Evolutionary conservation across 1,140 invertebrate genomes (phyloP), one percentile per base, ranked within the genome.

Genomic region (Liolophura sinensis): DNA sequence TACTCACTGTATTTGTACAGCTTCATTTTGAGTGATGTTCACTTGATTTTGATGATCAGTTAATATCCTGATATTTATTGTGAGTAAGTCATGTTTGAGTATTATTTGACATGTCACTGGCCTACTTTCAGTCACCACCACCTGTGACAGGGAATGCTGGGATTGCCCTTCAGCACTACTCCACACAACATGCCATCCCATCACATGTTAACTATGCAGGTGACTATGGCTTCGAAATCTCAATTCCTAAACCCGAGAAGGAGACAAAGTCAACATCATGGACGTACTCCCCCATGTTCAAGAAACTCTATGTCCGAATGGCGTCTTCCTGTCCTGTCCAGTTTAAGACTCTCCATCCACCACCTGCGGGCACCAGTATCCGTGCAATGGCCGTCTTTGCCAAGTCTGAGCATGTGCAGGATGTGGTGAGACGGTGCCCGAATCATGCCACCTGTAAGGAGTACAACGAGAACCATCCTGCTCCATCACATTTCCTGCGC

Each of bases 301-400:
- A 84, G 5, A 88, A 88, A 73, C 76, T 88, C 0, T 89, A 85
- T 60, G 87, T 88, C 0, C 80, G 86, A 20, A 87, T 88, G 73
- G 84, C 86, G 24, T 81, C 85, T 52, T 79, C 83, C 1, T 65
- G 88, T 11, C 84, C 87, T 0, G 58, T 88, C 18, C 74, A 82
- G 55, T 87, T 88, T 65, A 60, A 62, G 50, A 70, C 71, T 15
- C 25, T 31, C 22, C 25, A 27, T 27, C 7, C 74, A 20, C 52
- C 72, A 0, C 48, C 75, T 0, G 66, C 79, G 11, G 67, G 67
- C 22, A 68, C 87, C 0, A 77, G 77, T 65, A 64, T 88, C 4
- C 81, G 87, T 31, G 84, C 87, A 1, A 76, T 82, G 5, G 85
- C 87, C 68, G 80, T 88, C 0, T 89, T 84, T 65, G 79, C 82